Conservation (phyloP, 2,113 vertebrate species). For the Charina bottae region DNA sequence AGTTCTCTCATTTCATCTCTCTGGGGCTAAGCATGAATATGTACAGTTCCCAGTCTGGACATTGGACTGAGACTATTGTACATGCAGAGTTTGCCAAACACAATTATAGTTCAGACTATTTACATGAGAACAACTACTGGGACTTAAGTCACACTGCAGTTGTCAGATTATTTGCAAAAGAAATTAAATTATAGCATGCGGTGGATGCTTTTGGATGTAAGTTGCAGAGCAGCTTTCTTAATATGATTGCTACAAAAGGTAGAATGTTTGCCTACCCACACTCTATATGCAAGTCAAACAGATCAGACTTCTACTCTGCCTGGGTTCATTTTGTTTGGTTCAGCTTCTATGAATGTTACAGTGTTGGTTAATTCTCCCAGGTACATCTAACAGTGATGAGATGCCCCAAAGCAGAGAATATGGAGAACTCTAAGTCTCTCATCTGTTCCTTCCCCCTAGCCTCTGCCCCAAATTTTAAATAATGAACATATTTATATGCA, state of each 20-base stretch:
- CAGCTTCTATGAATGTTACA: conserved; percentile 30
- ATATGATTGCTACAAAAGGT: conserved; percentile 51
- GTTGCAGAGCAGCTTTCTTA: conserved; percentile 53
- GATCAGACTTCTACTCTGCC: conserved; percentile 23
- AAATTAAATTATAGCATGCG: conserved; percentile 60
- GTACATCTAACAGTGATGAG: conserved; percentile 30
- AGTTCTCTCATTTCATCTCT: background rate
- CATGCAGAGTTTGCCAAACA: background rate
- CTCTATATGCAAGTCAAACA: conserved; percentile 53
- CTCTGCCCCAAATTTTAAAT: conserved; percentile 45
- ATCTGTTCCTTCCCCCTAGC: conserved; percentile 26
- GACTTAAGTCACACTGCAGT: conserved; percentile 48
- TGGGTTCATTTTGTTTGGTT: conserved; percentile 45
- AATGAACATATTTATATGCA: conserved; percentile 34
- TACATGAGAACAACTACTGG: conserved; percentile 45
- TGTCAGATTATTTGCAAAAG: conserved; percentile 42
- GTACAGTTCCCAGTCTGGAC: background rate
- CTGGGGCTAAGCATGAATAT: background rate
- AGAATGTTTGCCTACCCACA: conserved; percentile 53
- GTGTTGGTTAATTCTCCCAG: conserved; percentile 55
- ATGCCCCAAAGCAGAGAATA: conserved; percentile 46
- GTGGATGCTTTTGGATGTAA: conserved; percentile 53
- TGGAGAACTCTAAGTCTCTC: conserved; percentile 24
- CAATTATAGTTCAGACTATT: background rate
- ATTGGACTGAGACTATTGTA: background rate